phyloP scores from a whole-genome alignment of 1,140 invertebrate species.

The Octopus bimaculoides region DNA sequence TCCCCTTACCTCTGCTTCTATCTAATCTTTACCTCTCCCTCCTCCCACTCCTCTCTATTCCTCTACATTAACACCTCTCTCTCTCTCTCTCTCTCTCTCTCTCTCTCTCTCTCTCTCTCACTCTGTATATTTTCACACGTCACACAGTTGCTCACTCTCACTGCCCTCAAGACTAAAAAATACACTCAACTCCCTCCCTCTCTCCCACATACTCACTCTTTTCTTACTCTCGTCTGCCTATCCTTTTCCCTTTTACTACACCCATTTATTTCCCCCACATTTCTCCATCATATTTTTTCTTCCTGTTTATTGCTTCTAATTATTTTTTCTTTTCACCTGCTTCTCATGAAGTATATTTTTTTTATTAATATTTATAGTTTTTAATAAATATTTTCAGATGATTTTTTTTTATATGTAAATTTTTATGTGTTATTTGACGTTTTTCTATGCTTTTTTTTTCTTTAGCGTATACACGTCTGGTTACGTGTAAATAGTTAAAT shows the following conservation, averaged over 20 bases:
- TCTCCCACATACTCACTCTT: neutral
- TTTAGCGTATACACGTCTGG: no score
- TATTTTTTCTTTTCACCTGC: neutral
- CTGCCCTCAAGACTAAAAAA: neutral
- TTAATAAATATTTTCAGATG: no score
- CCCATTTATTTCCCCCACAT: neutral
- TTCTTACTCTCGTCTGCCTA: neutral
- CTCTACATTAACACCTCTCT: neutral
- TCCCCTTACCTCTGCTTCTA: neutral
- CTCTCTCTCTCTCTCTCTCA: neutral
- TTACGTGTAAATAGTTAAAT: no score
- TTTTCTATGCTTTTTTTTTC: no score
- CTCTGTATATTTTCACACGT: neutral
- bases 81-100: neutral
- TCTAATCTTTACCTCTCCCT: neutral
- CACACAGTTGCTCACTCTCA: neutral
- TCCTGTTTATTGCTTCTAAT: neutral
- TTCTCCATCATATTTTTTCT: neutral
- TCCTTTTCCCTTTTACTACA: neutral
- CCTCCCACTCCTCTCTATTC: neutral
- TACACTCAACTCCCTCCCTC: neutral
- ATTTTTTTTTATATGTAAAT: no score
- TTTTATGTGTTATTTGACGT: no score
- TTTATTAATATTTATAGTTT: no score
- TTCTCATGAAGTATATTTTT: neutral